Percentiles rank a stretch among this genome's conserved stretches.
Conservation (phyloP, 1,140 invertebrate species). For the Drosophila guanche region DNA sequence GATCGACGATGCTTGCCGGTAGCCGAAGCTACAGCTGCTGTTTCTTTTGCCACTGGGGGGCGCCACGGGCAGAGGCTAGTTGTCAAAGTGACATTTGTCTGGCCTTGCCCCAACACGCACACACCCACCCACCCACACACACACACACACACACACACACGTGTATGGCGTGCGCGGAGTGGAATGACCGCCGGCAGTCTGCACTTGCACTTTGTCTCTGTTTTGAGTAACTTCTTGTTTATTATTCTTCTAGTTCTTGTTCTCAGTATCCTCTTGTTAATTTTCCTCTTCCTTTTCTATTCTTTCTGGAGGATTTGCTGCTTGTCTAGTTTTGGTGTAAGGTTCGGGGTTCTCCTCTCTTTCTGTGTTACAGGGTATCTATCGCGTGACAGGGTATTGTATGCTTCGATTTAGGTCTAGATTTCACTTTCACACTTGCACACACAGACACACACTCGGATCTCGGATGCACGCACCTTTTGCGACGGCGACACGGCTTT, state of each 20-base stretch:
- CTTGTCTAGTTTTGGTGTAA: conserved; percentile 29
- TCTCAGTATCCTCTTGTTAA: background rate
- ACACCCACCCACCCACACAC: too few relatives aligned
- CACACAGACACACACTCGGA: conserved; percentile 1
- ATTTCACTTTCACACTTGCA: conserved; percentile 15
- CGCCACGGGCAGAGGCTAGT: conserved; percentile 24
- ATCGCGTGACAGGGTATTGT: conserved; percentile 44
- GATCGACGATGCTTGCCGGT: conserved; percentile 28
- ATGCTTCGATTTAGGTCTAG: conserved; percentile 36
- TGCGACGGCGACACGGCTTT: conserved; percentile 47
- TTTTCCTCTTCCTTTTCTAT: conserved; percentile 8
- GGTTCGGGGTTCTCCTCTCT: background rate
- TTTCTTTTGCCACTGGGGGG: conserved; percentile 6
- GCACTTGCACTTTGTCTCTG: conserved; percentile 56
- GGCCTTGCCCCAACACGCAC: conserved; percentile 5
- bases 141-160: conserved; percentile 23
- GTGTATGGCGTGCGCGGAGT: background rate
- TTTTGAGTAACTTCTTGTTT: background rate
- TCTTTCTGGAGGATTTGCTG: conserved; percentile 12
- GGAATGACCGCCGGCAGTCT: conserved; percentile 62
- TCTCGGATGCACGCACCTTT: conserved; percentile 46
- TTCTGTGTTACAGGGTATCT: background rate
- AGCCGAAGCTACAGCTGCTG: conserved; percentile 1
- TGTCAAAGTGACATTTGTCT: conserved; percentile 69
- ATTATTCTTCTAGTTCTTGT: too few relatives aligned